phyloP scores from a whole-genome alignment of 2,888 invertebrate genomes.

The Ellobium chinense region DNA sequence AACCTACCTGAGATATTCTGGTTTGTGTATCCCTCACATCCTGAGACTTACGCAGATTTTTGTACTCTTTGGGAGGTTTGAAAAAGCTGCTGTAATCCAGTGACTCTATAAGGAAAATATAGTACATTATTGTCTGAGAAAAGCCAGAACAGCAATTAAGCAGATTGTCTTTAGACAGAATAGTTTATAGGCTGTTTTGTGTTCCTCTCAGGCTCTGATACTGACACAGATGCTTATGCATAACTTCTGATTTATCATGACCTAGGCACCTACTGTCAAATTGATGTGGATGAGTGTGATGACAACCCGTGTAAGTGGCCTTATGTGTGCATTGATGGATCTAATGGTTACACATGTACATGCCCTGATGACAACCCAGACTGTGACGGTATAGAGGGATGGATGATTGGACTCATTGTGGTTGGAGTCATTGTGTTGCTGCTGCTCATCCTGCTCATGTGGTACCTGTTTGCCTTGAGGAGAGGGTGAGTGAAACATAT shows the following conservation, averaged over 20 bases:
- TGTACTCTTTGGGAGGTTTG: no score
- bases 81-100: no score
- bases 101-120: no score
- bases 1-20: no score
- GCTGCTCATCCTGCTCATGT: not conserved
- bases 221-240: no score
- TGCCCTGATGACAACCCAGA: constrained; percentile 44
- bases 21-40: no score
- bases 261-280: constrained; percentile 35
- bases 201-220: no score
- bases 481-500: constrained; percentile 7
- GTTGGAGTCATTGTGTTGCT: constrained; percentile 6
- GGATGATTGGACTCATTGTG: constrained; percentile 48
- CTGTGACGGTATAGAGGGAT: constrained; percentile 48
- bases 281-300: constrained; percentile 46
- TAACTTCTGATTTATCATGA: constrained; percentile 39
- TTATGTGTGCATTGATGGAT: constrained; percentile 43
- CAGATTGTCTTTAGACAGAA: no score
- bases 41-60: no score
- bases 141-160: no score
- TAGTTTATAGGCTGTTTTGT: no score
- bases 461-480: constrained; percentile 36
- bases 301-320: constrained; percentile 42
- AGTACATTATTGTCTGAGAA: no score
- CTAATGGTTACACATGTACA: constrained; percentile 41